These are phyloP conservation scores for Hydra vulgaris DNA, from an alignment of 30 jellyfish, hydroid and myxozoan genomes.

Conservation along the genomic window DNA sequence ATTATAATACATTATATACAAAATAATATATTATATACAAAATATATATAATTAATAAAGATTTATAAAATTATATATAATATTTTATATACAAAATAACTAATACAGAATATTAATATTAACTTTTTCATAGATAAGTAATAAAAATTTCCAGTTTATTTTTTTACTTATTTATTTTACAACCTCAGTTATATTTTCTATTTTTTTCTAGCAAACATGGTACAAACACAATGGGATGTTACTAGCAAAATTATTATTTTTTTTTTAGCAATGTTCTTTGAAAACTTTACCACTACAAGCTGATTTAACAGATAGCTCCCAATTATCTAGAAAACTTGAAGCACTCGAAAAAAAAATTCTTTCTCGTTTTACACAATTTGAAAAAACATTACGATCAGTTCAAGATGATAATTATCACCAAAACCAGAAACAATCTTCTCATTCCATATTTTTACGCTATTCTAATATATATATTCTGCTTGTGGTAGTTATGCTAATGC, in stretches of 20 bases:
- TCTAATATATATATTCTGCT: not conserved
- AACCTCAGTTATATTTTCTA: too few relatives aligned
- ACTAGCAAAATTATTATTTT: too few relatives aligned
- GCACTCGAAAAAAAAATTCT: not conserved
- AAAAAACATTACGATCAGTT: not conserved
- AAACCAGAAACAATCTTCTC: not conserved
- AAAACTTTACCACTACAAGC: not conserved
- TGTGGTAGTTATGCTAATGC: not conserved
- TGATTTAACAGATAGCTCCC: not conserved
- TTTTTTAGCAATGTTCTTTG: not conserved
- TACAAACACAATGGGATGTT: too few relatives aligned
- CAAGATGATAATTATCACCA: not conserved
- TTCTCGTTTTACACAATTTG: not conserved
- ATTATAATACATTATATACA: too few relatives aligned
- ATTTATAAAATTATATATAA: too few relatives aligned
- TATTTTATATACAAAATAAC: too few relatives aligned
- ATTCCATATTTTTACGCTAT: not conserved
- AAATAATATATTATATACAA: too few relatives aligned
- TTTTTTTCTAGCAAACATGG: too few relatives aligned
- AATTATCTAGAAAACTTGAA: not conserved
- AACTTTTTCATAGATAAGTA: too few relatives aligned
- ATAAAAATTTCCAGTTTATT: too few relatives aligned
- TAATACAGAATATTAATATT: too few relatives aligned
- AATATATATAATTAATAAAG: too few relatives aligned
- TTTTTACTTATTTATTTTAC: not conserved